Base-by-base conservation (phyloP, 2,888 invertebrate species). In the Brenthis ino region DNA sequence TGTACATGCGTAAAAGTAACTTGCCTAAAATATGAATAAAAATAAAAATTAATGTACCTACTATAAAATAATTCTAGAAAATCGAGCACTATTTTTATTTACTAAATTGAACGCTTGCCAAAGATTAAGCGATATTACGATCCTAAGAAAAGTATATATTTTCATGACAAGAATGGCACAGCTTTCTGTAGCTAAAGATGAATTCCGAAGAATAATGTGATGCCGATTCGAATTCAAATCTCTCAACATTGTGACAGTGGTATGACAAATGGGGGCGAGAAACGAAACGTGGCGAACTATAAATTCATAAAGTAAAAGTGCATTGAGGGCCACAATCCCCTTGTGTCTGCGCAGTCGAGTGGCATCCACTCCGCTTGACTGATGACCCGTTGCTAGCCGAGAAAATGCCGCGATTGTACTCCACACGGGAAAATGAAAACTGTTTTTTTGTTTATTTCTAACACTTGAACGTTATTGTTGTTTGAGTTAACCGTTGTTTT, bases 251-350 rank as follows among this genome's bases (percentile, higher is more conserved):
- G 68, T 74, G 74, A 76, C 74, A 73, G 74, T 61, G 72, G 74
- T 75, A 80, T 85, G 85, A 87, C 82, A 85, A 85, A 88, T 82
- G 84, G 83, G 80, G 76, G 72, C 74, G 78, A 79, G 78, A 80
- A 83, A 82, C 77, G 82, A 82, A 84, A 84, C 83, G 82, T 82
- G 80, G 82, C 78, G 78, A 80, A 82, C 82, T 82, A 85, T 76
- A 73, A 77, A 77, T 78, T 76, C 75, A 75, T 75, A 74, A 77
- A 77, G 80, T 77, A 85, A 88, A 86, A 88, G 82, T 85, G 86
- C 86, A 88, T 77, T 79, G 83, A 85, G 81, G 73, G 79, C 78
- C 77, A 79, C 82, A 84, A 84, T 85, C 82, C 85, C 82, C 83
- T 79, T 75, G 74, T 77, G 75, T 77, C 73, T 83, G 72, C 70